Conservation (phyloP, 2,888 invertebrate species). For the Rhyacophila evoluta region DNA sequence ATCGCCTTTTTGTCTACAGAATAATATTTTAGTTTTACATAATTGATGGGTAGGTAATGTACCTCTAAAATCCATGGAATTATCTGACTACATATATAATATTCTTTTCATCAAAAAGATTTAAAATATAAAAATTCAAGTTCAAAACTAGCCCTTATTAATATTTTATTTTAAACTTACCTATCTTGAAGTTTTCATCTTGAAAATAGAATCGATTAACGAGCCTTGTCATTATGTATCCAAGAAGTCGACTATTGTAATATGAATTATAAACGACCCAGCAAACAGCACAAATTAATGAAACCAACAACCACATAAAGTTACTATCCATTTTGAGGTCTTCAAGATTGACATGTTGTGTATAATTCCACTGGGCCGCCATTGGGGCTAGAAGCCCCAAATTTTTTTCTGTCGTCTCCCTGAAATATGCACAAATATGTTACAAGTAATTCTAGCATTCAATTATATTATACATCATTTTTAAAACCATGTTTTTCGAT, state of each 20-base stretch:
- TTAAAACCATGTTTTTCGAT: too few species aligned
- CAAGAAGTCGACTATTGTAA: constrained; percentile 93
- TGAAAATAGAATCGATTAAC: constrained; percentile 88
- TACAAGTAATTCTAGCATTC: too few species aligned
- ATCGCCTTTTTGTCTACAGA: too few species aligned
- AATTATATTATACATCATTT: too few species aligned
- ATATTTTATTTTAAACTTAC: constrained; percentile 67
- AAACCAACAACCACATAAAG: constrained; percentile 80
- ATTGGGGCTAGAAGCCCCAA: constrained; percentile 55
- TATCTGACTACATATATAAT: too few species aligned
- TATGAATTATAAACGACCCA: constrained; percentile 96
- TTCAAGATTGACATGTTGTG: constrained; percentile 73
- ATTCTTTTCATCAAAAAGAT: too few species aligned
- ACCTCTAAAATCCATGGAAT: too few species aligned
- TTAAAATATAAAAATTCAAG: too few species aligned
- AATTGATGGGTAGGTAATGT: too few species aligned
- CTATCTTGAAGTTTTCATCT: constrained; percentile 91
- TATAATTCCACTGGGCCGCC: constrained; percentile 72
- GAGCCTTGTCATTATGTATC: constrained; percentile 89
- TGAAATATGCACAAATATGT: constrained; percentile 2
- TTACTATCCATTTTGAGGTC: constrained; percentile 84
- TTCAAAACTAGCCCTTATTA: too few species aligned
- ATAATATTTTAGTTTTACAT: too few species aligned
- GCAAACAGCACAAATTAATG: constrained; percentile 83
- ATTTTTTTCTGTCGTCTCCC: constrained; percentile 38